Percentiles rank a stretch among this genome's conserved stretches.
Conservation (phyloP, 1,140 invertebrate genomes). For the Drosophila parvula region DNA sequence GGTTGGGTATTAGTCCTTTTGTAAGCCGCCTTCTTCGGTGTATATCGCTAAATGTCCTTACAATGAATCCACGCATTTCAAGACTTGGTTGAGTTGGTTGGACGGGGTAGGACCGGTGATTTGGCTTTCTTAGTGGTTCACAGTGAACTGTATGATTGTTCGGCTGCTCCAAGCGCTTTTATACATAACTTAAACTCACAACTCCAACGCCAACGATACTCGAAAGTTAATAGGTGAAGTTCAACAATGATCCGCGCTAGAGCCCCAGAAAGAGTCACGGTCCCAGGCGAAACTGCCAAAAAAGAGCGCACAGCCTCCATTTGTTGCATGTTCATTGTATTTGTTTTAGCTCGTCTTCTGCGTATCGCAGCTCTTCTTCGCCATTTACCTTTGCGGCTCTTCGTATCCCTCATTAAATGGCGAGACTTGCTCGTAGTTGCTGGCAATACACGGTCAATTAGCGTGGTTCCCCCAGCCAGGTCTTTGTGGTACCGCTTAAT, state of each 20-base stretch:
- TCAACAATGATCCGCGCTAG: conserved; percentile 53
- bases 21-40: not conserved
- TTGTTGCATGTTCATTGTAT: conserved; percentile 82
- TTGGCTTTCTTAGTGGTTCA: conserved; percentile 61
- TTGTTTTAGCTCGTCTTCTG: conserved; percentile 64
- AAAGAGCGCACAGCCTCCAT: conserved; percentile 48
- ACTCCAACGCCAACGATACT: conserved; percentile 38
- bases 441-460: conserved; percentile 74
- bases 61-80: conserved; percentile 84
- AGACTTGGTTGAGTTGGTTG: conserved; percentile 69
- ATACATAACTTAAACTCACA: conserved; percentile 51
- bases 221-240: conserved; percentile 76
- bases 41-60: conserved; percentile 38
- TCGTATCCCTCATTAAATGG: conserved; percentile 74
- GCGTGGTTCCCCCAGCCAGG: conserved; percentile 61
- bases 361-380: conserved; percentile 37
- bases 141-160: conserved; percentile 72
- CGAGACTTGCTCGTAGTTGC: conserved; percentile 73
- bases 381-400: conserved; percentile 54
- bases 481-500: conserved; percentile 63
- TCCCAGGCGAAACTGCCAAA: conserved; percentile 41
- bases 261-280: conserved; percentile 23
- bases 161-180: conserved; percentile 59
- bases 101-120: conserved; percentile 29
- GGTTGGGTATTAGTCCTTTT: conserved; percentile 7